Evolutionary conservation across 2,113 vertebrate species (phyloP).

Genomic region (Zosterops borbonicus): DNA sequence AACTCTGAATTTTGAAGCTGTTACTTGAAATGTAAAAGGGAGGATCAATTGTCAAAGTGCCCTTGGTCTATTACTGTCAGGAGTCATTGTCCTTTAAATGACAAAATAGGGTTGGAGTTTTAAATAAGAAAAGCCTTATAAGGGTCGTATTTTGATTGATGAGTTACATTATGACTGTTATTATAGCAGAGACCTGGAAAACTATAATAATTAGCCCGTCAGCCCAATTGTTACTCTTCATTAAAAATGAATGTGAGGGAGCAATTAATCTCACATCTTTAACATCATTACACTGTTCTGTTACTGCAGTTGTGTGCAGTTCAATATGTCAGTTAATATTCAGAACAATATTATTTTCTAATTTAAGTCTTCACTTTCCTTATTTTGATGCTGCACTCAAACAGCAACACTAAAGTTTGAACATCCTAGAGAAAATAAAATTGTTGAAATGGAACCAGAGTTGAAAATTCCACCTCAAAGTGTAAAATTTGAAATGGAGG

Average conservation of each 20-base stretch:
- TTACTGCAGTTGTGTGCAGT: constrained; percentile 25
- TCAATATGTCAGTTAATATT: constrained; percentile 41
- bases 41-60: not conserved
- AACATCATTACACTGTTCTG: constrained; percentile 34
- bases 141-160: constrained; percentile 58
- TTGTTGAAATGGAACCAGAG: not conserved
- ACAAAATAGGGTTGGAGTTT: not conserved
- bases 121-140: not conserved
- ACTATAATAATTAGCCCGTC: constrained; percentile 68
- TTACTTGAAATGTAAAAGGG: not conserved
- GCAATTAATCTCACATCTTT: constrained; percentile 64
- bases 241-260: constrained; percentile 66
- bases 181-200: constrained; percentile 39
- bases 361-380: constrained; percentile 41
- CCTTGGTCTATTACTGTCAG: constrained; percentile 25
- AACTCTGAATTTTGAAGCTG: not conserved
- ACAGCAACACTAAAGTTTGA: constrained; percentile 12
- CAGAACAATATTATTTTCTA: constrained; percentile 52
- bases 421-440: not conserved
- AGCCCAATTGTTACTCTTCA: constrained; percentile 67
- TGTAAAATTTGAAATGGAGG: not conserved
- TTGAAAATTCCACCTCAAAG: not conserved
- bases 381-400: constrained; percentile 40
- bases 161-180: constrained; percentile 54
- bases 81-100: not conserved